Conservation (phyloP, 2,888 invertebrate genomes). For the Tribolium freemani region DNA sequence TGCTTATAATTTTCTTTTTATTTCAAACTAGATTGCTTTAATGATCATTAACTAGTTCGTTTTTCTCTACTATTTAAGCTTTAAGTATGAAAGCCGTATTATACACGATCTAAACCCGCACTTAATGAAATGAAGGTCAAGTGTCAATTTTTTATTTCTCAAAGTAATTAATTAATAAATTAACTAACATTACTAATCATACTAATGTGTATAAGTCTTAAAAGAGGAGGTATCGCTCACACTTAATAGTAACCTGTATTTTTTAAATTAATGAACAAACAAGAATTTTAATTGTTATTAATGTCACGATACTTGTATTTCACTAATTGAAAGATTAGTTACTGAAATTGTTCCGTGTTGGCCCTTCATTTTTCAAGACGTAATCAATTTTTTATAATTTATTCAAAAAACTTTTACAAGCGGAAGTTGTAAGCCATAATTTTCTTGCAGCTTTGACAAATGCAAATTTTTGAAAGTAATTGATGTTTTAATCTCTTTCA, state of each 20-base stretch:
- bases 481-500: not conserved
- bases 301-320: not conserved
- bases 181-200: not conserved
- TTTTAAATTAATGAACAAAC: slow-evolving; percentile 6
- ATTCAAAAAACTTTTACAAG: not conserved
- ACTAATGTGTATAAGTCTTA: not conserved
- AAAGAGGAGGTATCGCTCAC: slow-evolving; percentile 7
- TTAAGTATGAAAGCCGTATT: not conserved
- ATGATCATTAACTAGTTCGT: not conserved
- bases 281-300: not conserved
- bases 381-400: not conserved
- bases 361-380: not conserved
- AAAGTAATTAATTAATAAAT: slow-evolving; percentile 9
- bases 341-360: not conserved
- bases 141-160: slow-evolving; percentile 6
- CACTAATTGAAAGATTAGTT: not conserved
- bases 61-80: not conserved
- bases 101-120: not conserved
- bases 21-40: not conserved
- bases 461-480: not conserved
- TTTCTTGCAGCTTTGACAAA: not conserved
- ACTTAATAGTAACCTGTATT: slow-evolving; percentile 3
- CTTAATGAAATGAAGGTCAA: not conserved
- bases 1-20: not conserved
- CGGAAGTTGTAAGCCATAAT: not conserved